Base-by-base conservation (phyloP, 2,888 invertebrate species). In the Uloborus plumipes region DNA sequence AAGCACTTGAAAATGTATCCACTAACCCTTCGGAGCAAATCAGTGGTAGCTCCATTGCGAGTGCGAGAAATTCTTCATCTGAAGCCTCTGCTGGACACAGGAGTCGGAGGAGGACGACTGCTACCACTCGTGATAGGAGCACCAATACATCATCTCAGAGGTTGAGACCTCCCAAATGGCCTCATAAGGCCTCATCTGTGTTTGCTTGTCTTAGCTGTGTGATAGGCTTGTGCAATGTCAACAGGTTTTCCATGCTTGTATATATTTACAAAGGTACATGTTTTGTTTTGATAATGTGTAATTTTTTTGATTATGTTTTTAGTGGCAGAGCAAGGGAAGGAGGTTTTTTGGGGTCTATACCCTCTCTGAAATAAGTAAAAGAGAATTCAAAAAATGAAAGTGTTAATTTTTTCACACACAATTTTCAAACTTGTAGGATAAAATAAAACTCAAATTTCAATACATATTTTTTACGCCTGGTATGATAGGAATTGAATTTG, bases 191-290 rank as follows among this genome's bases (percentile, higher is more conserved):
- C 14, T 84, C 84, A 4, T 78, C 74, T 20, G 58, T 67, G 39
- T 82, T 84, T 75, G 84, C 84, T 39, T 84, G 84, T 55, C 51
- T 84, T 31, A 62, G 78, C 20, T 84, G 81, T 74, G 78, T 82
- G 7, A 53, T 84, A 14, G 82, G 84, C 18, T 59, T 84, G 47
- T 65, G 59, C 50, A 84, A 81, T 70, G 77, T 84, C 72, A 82
- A 72, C 82, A 82, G 84, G 82, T 84, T 84, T 75, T 81, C 84
- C 18, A 61, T 84, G 77, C 70, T 84, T 47, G 84, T 84, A 55
- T 82, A 84, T 78, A 58, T 84, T 50, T 84, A 70, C 67, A 84
- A 84, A 82, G 84, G 84, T 84, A 64, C 49, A n/a, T 65, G 39
- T 15, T 64, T 73, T 39, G 39, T 39, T 39, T 39, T 39, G 39